Base-by-base conservation (phyloP, 2,113 vertebrate genomes). In the Podarcis cretensis region DNA sequence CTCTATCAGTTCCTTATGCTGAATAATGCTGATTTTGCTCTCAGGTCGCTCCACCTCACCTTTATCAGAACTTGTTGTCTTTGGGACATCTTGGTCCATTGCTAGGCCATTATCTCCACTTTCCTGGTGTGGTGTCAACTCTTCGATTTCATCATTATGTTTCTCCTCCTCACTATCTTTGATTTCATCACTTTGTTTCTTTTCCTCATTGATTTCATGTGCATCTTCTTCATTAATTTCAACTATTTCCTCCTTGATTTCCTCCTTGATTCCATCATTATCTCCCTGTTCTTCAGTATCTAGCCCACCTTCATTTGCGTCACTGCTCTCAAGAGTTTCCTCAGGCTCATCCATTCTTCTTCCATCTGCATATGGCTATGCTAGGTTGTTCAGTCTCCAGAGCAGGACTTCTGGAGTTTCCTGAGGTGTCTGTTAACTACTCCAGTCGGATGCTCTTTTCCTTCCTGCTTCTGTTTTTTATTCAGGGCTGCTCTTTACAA, bases 11-110 rank as follows among this genome's bases (percentile, higher is more conserved):
- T 87, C 86, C 16, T 87, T 87, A 21, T 4, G 54, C 27, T 23
- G 82, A 71, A 37, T 77, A 88, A 88, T 6, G 6, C 87, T 88
- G 6, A 68, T 30, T 68, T 83, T 88, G 81, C 87, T 88, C 1
- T 88, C 87, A 12, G 71, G 37, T 63, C 73, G 23, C 10, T 87
- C 86, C 3, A 63, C 12, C 63, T 2, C 3, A 7, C 73, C 59
- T 37, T 86, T 86, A 23, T 12, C 12, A 48, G 63, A 86, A 78
- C 14, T 9, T 78, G 57, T 1, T 20, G 32, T 37, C 68, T 87
- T 80, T 9, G 32, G 68, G 14, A 13, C 4, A 5, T 37, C 86
- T n/a, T 57, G 48, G 6, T 87, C 86, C 54, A 30, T 32, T 23
- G 9, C 65, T 20, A 32, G 66, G 77, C 43, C n/a, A 9, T 23